Evolutionary conservation across 92 coral and sea anemone species (phyloP).

Genomic region (Palythoa caribaeorum): DNA sequence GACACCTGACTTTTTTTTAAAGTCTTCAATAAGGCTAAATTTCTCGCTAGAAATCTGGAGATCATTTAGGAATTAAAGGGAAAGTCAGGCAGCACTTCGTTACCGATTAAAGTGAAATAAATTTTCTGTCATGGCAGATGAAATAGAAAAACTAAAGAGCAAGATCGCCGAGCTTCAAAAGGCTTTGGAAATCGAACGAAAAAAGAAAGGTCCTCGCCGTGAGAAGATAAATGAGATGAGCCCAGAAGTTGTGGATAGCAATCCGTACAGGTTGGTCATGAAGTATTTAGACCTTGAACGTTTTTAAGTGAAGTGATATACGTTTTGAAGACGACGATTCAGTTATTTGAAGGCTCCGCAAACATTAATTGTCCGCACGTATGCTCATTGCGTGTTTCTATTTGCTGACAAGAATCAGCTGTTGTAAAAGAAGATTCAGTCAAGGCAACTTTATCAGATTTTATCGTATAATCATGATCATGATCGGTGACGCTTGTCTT

Average conservation of each 20-base stretch:
- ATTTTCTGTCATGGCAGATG: conserved; percentile 79
- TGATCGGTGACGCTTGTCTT: background rate
- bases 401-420: no score
- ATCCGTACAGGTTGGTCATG: conserved; percentile 90
- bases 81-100: background rate
- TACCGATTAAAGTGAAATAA: background rate
- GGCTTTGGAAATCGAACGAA: conserved; percentile 81
- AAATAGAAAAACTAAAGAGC: conserved; percentile 77
- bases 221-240: conserved; percentile 85
- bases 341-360: no score
- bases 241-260: conserved; percentile 93
- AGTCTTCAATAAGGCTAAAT: background rate
- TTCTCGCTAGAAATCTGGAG: background rate
- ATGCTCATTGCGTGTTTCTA: no score
- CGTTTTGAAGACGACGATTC: no score
- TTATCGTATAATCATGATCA: background rate
- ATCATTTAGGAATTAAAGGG: background rate
- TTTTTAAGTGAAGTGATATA: background rate
- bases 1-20: conserved; percentile 46
- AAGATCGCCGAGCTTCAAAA: conserved; percentile 88
- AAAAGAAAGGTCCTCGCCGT: conserved; percentile 77
- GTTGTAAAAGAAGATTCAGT: no score
- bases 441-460: no score
- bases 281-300: background rate
- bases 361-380: no score